A percentile compares a stretch with the other conserved stretches of the same genome.
Evolutionary conservation across 2,797 vertebrate genomes (phyloP).

Genomic region (Lithobates pipiens): DNA sequence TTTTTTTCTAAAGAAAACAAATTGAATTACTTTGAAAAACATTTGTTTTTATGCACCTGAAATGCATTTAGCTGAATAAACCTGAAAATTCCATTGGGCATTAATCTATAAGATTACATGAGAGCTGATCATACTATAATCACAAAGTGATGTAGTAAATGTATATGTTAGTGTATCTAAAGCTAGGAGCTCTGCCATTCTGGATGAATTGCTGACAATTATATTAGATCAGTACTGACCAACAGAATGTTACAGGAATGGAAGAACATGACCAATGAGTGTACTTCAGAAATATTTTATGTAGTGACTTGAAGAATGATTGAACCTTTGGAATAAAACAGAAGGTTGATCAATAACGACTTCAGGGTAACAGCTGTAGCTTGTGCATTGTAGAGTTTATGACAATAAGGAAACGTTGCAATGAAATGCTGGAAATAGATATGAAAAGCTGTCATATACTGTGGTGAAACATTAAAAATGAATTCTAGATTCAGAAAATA

Average conservation of each 20-base stretch:
- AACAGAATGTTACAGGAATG: background rate
- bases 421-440: no score
- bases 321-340: background rate
- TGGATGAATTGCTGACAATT: slow-evolving; percentile 5
- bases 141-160: background rate
- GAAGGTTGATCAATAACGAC: slow-evolving; percentile 15
- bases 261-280: slow-evolving; percentile 10
- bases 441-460: background rate
- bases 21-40: no score
- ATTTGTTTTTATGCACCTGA: no score
- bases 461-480: no score
- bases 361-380: background rate
- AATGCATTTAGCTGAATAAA: no score
- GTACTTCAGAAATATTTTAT: background rate
- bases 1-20: no score
- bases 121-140: no score
- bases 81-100: no score
- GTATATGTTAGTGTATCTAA: background rate
- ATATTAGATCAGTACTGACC: background rate
- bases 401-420: background rate
- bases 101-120: no score
- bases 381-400: background rate
- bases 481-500: no score
- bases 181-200: background rate
- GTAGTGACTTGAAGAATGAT: slow-evolving; percentile 15